These are phyloP conservation scores for Crotalus horridus DNA, from an alignment of 2,113 vertebrate species.

Conservation along the genomic window DNA sequence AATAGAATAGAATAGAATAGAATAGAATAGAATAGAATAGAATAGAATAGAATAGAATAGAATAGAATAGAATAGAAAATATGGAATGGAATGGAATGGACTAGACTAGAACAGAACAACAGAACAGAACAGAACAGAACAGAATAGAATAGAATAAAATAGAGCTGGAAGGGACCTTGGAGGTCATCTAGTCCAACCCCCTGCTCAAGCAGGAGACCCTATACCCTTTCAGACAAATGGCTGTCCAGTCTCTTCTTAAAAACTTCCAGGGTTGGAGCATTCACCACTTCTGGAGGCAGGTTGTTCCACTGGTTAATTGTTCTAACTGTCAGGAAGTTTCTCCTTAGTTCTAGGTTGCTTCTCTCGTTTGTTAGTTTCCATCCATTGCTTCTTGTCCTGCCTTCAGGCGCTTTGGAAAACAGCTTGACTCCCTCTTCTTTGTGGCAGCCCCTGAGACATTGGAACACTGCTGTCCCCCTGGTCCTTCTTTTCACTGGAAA, in stretches of 20 bases:
- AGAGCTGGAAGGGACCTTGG: too few species aligned
- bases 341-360: not conserved
- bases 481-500: not conserved
- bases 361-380: not conserved
- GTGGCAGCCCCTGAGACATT: not conserved
- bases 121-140: too few species aligned
- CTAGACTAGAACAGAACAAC: too few species aligned
- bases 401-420: not conserved
- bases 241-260: not conserved
- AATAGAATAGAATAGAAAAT: too few species aligned
- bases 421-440: not conserved
- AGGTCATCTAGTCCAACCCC: not conserved
- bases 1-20: too few species aligned
- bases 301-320: not conserved
- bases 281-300: accelerated
- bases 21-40: too few species aligned
- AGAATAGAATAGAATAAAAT: too few species aligned
- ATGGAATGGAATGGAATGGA: too few species aligned
- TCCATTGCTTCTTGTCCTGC: not conserved
- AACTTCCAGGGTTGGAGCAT: not conserved
- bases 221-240: not conserved
- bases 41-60: too few species aligned
- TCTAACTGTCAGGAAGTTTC: not conserved
- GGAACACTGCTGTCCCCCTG: not conserved
- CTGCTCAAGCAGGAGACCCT: too few species aligned